These are phyloP conservation scores for Rattus rattus DNA, from an alignment of 2,113 vertebrate species.

Conservation along the genomic window DNA sequence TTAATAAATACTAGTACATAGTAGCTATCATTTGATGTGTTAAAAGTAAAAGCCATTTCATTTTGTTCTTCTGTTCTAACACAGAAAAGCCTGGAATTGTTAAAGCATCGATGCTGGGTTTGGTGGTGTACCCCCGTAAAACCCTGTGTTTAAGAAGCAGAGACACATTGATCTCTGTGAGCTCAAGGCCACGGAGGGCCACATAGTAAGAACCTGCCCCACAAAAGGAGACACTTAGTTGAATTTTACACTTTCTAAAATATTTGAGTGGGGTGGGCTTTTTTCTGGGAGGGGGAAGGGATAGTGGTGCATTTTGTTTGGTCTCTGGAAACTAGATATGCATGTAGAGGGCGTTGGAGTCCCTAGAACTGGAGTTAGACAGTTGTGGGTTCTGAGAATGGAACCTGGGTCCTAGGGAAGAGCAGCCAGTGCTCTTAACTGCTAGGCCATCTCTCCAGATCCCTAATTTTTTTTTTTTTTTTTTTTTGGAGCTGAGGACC, in stretches of 20 bases:
- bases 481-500: too few species aligned
- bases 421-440: neutral
- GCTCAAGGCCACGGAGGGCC: neutral
- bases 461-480: too few species aligned
- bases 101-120: neutral
- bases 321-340: neutral
- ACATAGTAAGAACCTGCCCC: neutral
- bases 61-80: conserved; percentile 53
- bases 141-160: neutral
- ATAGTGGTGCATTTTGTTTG: neutral
- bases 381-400: neutral
- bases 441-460: neutral
- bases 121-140: neutral
- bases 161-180: neutral
- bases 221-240: neutral
- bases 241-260: neutral
- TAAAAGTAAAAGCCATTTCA: conserved; percentile 64
- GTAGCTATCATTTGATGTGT: conserved; percentile 58
- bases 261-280: neutral
- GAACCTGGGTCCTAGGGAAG: neutral
- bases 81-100: conserved; percentile 47
- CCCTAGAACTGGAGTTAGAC: neutral
- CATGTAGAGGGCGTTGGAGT: neutral
- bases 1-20: conserved; percentile 22
- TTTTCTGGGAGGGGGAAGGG: neutral